Percentiles rank a stretch among this genome's conserved stretches.
phyloP scores from a whole-genome alignment of 2,797 vertebrate genomes.

The Heteromormyrus szaboi region DNA sequence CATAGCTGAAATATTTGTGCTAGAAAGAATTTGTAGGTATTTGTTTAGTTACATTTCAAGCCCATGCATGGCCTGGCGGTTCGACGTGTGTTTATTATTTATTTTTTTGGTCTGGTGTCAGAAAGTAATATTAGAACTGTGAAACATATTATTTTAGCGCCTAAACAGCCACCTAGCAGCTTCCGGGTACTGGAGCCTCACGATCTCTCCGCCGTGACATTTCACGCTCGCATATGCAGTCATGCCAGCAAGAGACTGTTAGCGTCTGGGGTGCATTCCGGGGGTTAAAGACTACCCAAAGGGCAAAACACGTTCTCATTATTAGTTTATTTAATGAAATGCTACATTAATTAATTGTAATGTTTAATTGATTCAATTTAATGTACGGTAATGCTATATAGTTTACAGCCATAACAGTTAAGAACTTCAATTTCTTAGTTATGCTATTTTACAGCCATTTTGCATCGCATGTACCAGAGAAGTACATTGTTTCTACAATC shows the following conservation, averaged over 20 bases:
- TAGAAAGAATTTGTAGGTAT: background rate
- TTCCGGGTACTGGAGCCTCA: background rate
- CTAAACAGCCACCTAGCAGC: constrained; percentile 17
- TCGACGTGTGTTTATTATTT: background rate
- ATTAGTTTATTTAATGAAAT: background rate
- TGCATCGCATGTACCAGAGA: background rate
- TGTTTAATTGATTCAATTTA: background rate
- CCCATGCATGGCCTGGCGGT: background rate
- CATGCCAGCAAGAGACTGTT: background rate
- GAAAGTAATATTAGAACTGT: constrained; percentile 17
- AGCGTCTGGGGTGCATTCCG: background rate
- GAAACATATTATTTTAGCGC: constrained; percentile 20
- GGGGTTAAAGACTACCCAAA: background rate
- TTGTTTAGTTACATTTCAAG: background rate
- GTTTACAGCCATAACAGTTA: background rate
- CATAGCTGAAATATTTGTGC: background rate
- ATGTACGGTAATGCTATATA: background rate
- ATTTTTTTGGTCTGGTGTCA: constrained; percentile 4
- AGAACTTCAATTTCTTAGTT: background rate
- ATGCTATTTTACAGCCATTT: background rate
- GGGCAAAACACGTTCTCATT: background rate
- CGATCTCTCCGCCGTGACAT: background rate
- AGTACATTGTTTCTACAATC: background rate
- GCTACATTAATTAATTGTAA: background rate
- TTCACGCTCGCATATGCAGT: background rate